Conservation (phyloP, 2,888 invertebrate genomes). For the Monopis laevigella region DNA sequence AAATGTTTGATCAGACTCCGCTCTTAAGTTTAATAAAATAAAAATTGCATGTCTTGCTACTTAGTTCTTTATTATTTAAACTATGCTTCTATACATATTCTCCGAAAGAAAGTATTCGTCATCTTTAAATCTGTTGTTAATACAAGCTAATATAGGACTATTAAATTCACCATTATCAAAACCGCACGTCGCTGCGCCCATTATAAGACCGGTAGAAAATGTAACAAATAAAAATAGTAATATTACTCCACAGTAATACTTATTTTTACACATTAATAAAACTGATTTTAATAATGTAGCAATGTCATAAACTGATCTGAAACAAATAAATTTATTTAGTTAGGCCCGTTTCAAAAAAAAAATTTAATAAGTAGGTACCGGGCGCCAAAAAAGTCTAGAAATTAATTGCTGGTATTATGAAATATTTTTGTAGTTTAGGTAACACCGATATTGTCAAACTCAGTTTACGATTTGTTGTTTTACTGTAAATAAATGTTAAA, state of each 20-base stretch:
- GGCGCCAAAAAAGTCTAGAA: too few species aligned
- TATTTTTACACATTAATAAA: neutral
- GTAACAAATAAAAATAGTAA: slow-evolving; percentile 17
- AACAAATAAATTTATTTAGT: too few species aligned
- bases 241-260: neutral
- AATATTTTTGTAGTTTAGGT: too few species aligned
- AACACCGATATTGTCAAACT: too few species aligned
- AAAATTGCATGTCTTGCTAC: too few species aligned
- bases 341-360: too few species aligned
- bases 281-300: neutral
- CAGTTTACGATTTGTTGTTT: too few species aligned
- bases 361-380: too few species aligned
- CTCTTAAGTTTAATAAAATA: too few species aligned
- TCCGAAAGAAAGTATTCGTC: neutral
- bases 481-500: too few species aligned
- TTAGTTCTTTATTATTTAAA: slow-evolving; percentile 2
- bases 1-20: too few species aligned
- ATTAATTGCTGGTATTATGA: too few species aligned
- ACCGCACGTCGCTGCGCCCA: slow-evolving; percentile 50
- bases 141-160: slow-evolving; percentile 44
- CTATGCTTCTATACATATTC: neutral
- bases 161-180: slow-evolving; percentile 40
- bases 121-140: slow-evolving; percentile 28
- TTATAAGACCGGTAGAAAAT: slow-evolving; percentile 37
- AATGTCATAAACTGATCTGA: neutral